Evolutionary conservation across 1,140 invertebrate genomes (phyloP), one percentile per base, ranked within the genome.

Genomic region (Amyelois transitella): DNA sequence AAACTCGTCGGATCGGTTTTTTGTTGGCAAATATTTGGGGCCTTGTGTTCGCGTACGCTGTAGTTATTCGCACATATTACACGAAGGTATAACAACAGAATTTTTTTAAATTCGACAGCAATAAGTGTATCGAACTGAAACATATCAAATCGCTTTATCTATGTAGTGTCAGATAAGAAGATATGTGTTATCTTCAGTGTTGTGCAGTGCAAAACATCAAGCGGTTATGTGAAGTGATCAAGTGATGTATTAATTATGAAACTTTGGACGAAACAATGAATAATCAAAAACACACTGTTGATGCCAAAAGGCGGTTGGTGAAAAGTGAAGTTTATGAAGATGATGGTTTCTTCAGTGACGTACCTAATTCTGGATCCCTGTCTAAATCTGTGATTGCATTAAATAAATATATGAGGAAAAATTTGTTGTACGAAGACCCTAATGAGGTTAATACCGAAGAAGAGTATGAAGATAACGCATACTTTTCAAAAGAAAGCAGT

Each of bases 401-500:
- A 21, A 87, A 87, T 52, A 79, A 73, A 43, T 87, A 77, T 53
- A 68, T 87, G 10, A 86, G 81, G 57, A 81, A 80, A 43, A 86
- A 87, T 75, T 72, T 87, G 48, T 66, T 84, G 12, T 79, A 77
- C 45, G 81, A 82, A 38, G 69, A 82, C 25, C 70, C 55, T 51
- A 77, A 74, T 14, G 45, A 48, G 20, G 12, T 5, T 14, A 20
- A 21, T 48, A n/a, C 18, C 0, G 45, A 48, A 21, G 20, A n/a
- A 6, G 45, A 48, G 18, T 20, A 48, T 25, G 62, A 69, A 55
- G 82, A 87, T 49, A 61, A 66, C 53, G 79, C 74, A 28, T 87
- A 81, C 58, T 86, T 83, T 64, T 83, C 84, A 32, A 83, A 87
- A 69, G 79, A 84, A 68, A 80, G 65, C 25, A 86, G 76, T 19